Base-by-base conservation (phyloP, 2,113 vertebrate genomes). In the Trachemys scripta region DNA sequence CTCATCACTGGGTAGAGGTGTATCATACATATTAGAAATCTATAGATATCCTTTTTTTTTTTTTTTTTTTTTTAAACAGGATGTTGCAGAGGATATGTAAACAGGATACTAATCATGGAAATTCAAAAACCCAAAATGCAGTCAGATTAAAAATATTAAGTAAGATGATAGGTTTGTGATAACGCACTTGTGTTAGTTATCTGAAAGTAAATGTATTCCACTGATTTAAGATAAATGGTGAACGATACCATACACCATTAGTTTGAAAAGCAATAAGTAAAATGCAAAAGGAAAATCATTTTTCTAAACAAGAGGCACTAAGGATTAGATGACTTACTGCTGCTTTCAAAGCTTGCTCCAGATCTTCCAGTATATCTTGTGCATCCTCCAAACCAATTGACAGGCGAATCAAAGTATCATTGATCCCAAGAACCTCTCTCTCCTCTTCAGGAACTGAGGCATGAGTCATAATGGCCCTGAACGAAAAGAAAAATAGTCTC, bases 381-480 rank as follows among this genome's bases (percentile, higher is more conserved):
- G 98, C 97, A 59, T 99, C 98, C 94, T 99, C 99, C 95, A 99
- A 97, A 27, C 99, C 99, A 65, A 99, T 97, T 1, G 99, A 99
- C 76, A 99, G 98, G 47, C 99, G 98, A 90, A 99, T 98, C 75
- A 99, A 96, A 0, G 98, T 99, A 95, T 99, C 99, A 16, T 97
- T 99, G 94, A 99, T 99, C 10, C 99, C 99, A 84, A 99, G 98
- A 82, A 88, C 29, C 1, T 69, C 92, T 93, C 99, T 98, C n/a
- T 99, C 99, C 0, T 96, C 98, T 88, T 99, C 97, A 49, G 98
- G 98, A 94, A 99, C 98, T 0, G 99, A 99, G 1, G 99, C 96
- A 11, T 99, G 99, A 76, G 99, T 99, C 99, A 99, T 99, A 81
- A 99, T 98, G 2, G 98, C 99, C 85, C 99, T 99, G 90, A 38